Evolutionary conservation across 2,113 vertebrate species (phyloP), one percentile per base, ranked within the genome.

Genomic region (Coregonus clupeaformis): DNA sequence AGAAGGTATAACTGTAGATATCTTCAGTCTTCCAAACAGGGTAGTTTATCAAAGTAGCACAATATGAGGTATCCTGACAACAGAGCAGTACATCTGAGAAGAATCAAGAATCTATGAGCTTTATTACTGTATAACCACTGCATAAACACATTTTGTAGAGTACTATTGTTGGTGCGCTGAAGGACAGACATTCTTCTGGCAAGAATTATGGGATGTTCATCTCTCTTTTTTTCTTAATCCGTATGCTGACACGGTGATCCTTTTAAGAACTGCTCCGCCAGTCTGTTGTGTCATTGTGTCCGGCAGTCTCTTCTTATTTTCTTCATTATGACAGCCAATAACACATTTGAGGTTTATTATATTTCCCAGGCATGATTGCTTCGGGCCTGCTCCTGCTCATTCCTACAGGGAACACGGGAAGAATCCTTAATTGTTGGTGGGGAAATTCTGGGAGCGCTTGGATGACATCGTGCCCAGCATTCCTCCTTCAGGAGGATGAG

Each of bases 381-480:
- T 30, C 6, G 9, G 62, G 59, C 42, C 24, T 29, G 29, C 29
- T 29, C 29, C 36, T 11, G 36, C 36, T 42, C 5, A 60, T 68
- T n/a, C 63, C 52, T 52, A 49, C 3, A 18, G 57, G 57, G 36
- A 68, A 62, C 52, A 68, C 42, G 45, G 49, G 72, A 77, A 55
- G 59, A 75, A 62, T 76, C 67, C 74, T 78, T 84, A 84, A 77
- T 74, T 83, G 73, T 32, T 78, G 70, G 68, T 73, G 27, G 66
- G 66, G 73, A 65, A 76, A 68, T 76, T 69, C 73, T 60, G 55
- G 7, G 32, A 55, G 63, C 71, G 47, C 29, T 74, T 59, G 22
- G n/a, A 59, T 76, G 73, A 76, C 59, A 75, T 60, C 12, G 52
- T 64, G 49, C 29, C 30, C 25, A 72, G 65, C 32, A 69, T 22